Percentiles rank a stretch among this genome's conserved stretches.
Conservation (phyloP, 2,113 vertebrate genomes). For the Pao palembangensis region DNA sequence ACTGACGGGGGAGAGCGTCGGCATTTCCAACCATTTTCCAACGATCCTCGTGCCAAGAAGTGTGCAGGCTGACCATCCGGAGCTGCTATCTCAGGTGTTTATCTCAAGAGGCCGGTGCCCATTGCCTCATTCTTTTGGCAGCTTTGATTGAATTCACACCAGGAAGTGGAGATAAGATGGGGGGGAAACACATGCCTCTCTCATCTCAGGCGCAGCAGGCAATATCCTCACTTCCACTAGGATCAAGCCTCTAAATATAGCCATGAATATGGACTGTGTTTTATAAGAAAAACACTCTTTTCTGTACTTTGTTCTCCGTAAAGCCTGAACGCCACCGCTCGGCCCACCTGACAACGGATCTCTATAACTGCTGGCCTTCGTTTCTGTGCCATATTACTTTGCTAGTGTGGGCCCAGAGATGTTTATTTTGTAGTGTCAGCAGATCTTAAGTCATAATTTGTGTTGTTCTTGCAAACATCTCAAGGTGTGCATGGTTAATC, state of each 20-base stretch:
- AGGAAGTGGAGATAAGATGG: constrained; percentile 59
- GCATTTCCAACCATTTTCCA: constrained; percentile 45
- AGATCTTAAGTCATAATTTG: no score
- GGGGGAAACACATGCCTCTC: constrained; percentile 49
- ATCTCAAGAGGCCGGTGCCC: constrained; percentile 43
- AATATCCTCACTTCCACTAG: constrained; percentile 56
- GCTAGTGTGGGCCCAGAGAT: background rate
- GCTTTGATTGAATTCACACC: constrained; percentile 65
- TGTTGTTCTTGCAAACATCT: no score
- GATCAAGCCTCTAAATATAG: constrained; percentile 61
- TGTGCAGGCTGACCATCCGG: no score
- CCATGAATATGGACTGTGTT: constrained; percentile 44
- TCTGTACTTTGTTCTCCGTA: constrained; percentile 16
- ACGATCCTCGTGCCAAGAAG: background rate
- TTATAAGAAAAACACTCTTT: constrained; percentile 19
- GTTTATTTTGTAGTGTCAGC: no score
- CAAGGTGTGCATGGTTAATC: no score
- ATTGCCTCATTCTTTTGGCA: constrained; percentile 37
- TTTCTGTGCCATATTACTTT: constrained; percentile 6
- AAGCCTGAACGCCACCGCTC: constrained; percentile 17
- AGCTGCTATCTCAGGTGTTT: background rate
- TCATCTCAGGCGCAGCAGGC: constrained; percentile 45
- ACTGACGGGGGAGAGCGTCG: constrained; percentile 1
- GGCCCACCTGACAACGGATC: background rate
- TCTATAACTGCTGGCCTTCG: background rate